Evolutionary conservation across 2,888 invertebrate genomes (phyloP).

Genomic region (Caenorhabditis sulstoni): DNA sequence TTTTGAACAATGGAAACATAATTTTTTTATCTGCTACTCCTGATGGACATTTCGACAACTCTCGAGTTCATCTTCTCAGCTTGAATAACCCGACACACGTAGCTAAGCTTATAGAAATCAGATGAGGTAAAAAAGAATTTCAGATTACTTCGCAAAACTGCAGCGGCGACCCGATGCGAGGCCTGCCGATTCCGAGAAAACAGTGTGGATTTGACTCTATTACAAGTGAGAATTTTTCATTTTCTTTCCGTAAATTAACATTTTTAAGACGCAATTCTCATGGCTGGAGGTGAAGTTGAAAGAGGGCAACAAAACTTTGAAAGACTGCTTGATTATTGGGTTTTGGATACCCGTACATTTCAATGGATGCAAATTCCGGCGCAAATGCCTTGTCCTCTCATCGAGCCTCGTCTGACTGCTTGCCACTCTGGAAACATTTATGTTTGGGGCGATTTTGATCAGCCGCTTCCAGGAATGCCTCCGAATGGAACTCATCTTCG

Average conservation of each 20-base stretch:
- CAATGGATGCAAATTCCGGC: conserved; percentile 78
- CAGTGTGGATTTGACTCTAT: conserved; percentile 78
- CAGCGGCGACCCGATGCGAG: conserved; percentile 71
- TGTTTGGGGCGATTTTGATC: conserved; percentile 80
- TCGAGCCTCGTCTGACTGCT: conserved; percentile 78
- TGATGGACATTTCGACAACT: conserved; percentile 78
- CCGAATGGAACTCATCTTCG: conserved; percentile 77
- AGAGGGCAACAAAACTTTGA: conserved; percentile 73
- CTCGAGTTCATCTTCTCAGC: conserved; percentile 75
- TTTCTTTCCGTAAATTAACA: not conserved
- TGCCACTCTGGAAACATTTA: conserved; percentile 78
- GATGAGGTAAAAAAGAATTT: conserved; percentile 5
- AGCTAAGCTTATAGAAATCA: not conserved
- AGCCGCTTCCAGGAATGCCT: conserved; percentile 80
- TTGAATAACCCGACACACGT: conserved; percentile 69
- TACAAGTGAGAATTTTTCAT: conserved; percentile 71
- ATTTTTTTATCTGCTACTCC: conserved; percentile 78
- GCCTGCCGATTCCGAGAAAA: conserved; percentile 76
- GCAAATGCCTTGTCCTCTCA: conserved; percentile 78
- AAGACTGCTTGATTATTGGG: conserved; percentile 78
- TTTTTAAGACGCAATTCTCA: conserved; percentile 74
- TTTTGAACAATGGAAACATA: conserved; percentile 76
- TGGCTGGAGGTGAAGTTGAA: conserved; percentile 79
- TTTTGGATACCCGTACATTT: conserved; percentile 76
- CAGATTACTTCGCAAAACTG: conserved; percentile 75